Evolutionary conservation across 2,113 vertebrate species (phyloP).

Genomic region (Alouatta palliata): DNA sequence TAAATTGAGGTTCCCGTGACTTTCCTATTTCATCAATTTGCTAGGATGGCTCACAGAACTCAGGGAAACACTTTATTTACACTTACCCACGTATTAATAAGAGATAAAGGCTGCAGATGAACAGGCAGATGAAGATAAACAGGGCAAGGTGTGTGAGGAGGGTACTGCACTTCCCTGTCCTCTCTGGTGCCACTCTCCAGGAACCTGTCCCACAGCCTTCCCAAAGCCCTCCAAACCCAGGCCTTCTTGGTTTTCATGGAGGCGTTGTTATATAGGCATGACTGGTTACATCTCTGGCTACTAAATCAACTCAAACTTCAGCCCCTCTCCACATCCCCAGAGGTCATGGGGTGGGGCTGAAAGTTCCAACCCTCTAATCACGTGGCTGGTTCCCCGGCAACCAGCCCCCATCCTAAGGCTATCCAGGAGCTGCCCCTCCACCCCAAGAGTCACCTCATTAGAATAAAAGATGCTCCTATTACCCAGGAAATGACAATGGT

Average conservation of each 20-base stretch:
- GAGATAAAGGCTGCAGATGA: background rate
- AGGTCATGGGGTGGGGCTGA: background rate
- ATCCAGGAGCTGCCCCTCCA: no score
- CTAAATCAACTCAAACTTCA: background rate
- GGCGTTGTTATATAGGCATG: background rate
- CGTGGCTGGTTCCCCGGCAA: background rate
- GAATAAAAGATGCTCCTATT: background rate
- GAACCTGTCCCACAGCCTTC: background rate
- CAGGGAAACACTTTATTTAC: background rate
- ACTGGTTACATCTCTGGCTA: background rate
- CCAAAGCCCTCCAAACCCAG: background rate
- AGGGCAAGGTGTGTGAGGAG: background rate
- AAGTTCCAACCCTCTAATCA: background rate
- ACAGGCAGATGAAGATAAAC: background rate
- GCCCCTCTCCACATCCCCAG: background rate
- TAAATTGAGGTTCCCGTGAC: background rate
- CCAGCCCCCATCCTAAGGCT: background rate
- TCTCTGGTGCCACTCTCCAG: background rate
- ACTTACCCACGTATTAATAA: background rate
- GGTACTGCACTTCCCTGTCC: no score
- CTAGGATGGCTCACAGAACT: background rate
- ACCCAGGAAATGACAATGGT: background rate
- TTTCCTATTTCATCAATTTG: background rate
- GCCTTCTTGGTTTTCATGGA: background rate
- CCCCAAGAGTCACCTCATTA: background rate